These are phyloP conservation scores for Eciton burchellii DNA, from an alignment of 1,140 invertebrate genomes.

Conservation along the genomic window DNA sequence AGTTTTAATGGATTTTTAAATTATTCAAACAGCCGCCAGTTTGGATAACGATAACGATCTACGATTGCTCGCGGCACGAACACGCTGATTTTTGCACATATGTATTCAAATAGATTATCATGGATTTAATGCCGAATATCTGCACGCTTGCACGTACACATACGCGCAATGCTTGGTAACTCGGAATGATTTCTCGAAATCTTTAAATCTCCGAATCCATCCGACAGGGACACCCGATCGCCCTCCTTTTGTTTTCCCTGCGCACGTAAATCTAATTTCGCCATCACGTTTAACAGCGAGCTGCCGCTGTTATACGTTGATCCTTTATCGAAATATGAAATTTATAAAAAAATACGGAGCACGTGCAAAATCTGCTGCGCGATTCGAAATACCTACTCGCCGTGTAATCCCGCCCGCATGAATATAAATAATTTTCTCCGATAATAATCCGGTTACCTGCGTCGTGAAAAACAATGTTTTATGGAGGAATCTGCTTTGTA, in stretches of 20 bases:
- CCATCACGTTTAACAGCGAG: background rate
- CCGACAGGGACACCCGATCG: background rate
- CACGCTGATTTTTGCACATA: conserved; percentile 12
- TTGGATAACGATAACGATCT: conserved; percentile 19
- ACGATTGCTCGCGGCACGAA: conserved; percentile 24
- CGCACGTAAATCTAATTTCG: background rate
- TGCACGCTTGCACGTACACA: background rate
- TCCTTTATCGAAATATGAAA: background rate
- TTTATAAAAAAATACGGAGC: background rate
- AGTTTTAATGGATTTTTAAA: conserved; percentile 23
- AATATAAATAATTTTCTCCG: conserved; percentile 38
- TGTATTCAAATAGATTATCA: conserved; percentile 39
- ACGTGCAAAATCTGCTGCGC: background rate
- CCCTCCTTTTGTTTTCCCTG: background rate
- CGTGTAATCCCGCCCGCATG: conserved; percentile 11
- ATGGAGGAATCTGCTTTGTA: background rate
- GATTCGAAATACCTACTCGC: conserved; percentile 6
- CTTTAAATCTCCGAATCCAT: background rate
- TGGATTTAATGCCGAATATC: conserved; percentile 35
- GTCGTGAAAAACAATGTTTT: conserved; percentile 24
- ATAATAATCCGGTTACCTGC: conserved; percentile 36
- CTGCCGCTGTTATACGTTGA: background rate
- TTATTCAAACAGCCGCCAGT: conserved; percentile 5
- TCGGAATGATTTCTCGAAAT: background rate
- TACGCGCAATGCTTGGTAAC: conserved; percentile 13